Percentiles rank a stretch among this genome's conserved stretches.
phyloP scores from a whole-genome alignment of 1,140 invertebrate species.

The Ips typographus region DNA sequence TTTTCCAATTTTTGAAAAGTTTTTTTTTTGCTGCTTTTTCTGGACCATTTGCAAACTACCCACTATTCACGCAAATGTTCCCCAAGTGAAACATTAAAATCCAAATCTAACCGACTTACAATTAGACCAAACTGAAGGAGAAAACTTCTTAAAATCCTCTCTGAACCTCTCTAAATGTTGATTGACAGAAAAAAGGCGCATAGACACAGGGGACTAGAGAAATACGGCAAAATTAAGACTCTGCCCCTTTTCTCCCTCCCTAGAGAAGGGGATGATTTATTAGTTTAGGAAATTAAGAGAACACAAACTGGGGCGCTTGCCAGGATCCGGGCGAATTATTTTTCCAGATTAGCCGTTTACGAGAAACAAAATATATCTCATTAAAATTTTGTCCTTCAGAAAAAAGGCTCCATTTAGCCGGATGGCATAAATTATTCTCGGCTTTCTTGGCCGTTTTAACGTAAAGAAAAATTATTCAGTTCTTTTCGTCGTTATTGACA shows the following conservation, averaged over 20 bases:
- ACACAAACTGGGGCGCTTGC: conserved; percentile 23
- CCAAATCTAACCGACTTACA: no score
- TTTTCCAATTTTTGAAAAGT: no score
- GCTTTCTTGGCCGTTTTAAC: background rate
- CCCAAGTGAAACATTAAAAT: no score
- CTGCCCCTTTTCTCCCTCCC: background rate
- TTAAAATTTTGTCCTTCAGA: conserved; percentile 21
- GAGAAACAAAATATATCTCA: conserved; percentile 22
- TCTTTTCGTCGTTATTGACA: no score
- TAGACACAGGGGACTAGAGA: conserved; percentile 3
- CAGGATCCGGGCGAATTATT: conserved; percentile 25
- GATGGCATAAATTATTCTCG: conserved; percentile 20
- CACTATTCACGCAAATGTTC: no score
- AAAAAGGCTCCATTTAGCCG: conserved; percentile 24
- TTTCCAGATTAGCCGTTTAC: conserved; percentile 18
- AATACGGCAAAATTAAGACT: conserved; percentile 22
- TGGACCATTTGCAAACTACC: no score
- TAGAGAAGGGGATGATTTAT: conserved; percentile 15
- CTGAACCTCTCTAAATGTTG: background rate
- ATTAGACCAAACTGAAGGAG: no score
- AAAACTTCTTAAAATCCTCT: no score
- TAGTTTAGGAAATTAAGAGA: conserved; percentile 33
- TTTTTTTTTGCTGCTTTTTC: no score
- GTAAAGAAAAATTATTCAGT: background rate
- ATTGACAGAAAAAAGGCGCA: conserved; percentile 8